Percentiles rank a stretch among this genome's conserved stretches.
phyloP scores from a whole-genome alignment of 2,888 invertebrate genomes.

The Hydropsyche betteni region DNA sequence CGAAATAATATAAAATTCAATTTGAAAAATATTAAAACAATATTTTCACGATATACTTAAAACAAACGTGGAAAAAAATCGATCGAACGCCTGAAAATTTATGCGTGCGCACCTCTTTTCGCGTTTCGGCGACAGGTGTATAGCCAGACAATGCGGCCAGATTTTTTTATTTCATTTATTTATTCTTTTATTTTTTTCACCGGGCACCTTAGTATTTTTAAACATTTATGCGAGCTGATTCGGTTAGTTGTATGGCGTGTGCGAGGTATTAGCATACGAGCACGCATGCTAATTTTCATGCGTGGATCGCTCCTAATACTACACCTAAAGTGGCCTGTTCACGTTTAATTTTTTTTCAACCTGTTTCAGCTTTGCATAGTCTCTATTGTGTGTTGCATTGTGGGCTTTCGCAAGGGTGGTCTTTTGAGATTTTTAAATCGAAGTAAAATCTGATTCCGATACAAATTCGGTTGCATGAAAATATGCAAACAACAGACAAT shows the following conservation, averaged over 20 bases:
- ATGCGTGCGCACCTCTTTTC: neutral
- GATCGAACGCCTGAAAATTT: no score
- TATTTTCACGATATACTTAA: no score
- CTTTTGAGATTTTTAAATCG: neutral
- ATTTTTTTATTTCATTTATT: neutral
- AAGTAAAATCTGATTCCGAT: no score
- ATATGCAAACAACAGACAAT: neutral
- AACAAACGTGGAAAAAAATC: no score
- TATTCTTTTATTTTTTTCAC: neutral
- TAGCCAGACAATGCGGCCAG: constrained; percentile 19
- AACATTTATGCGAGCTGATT: constrained; percentile 49
- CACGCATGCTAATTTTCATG: constrained; percentile 36
- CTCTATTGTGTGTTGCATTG: neutral
- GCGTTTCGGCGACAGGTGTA: constrained; percentile 7
- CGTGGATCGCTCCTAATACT: constrained; percentile 19
- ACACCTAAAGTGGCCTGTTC: neutral
- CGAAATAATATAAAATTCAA: no score
- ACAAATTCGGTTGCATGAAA: no score
- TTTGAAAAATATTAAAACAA: no score
- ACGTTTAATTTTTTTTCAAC: constrained; percentile 2
- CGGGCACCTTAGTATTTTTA: constrained; percentile 24
- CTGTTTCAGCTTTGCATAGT: neutral
- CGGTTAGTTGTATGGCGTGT: constrained; percentile 42
- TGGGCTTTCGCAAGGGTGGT: neutral
- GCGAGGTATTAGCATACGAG: constrained; percentile 40